Conservation (phyloP, 2,113 vertebrate species). For the Gallinago undulata region DNA sequence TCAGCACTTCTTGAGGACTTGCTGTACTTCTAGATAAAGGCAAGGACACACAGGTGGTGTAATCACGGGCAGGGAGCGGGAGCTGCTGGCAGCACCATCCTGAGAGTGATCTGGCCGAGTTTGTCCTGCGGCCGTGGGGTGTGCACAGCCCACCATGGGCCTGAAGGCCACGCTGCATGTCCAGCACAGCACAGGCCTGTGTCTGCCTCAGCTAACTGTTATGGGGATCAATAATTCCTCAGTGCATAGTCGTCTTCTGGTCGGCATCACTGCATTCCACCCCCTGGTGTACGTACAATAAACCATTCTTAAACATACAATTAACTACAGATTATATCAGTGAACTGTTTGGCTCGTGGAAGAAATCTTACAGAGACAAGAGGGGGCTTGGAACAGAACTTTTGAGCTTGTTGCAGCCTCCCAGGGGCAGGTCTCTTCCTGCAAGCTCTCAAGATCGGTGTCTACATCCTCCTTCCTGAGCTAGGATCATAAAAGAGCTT, state of each 20-base stretch:
- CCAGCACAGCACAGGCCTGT: background rate
- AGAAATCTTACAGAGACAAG: background rate
- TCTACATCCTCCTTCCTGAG: background rate
- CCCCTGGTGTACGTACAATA: background rate
- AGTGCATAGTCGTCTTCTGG: background rate
- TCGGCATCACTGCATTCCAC: background rate
- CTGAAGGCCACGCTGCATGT: rapidly evolving
- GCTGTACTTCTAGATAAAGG: background rate
- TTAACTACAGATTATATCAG: background rate
- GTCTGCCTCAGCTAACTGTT: background rate
- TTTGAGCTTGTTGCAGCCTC: background rate
- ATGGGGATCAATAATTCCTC: background rate
- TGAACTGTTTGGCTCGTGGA: background rate
- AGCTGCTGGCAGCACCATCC: background rate
- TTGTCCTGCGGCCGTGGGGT: rapidly evolving
- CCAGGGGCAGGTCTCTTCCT: background rate
- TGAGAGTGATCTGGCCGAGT: background rate
- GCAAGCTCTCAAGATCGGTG: background rate
- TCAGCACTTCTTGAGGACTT: background rate
- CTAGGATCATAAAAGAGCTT: background rate
- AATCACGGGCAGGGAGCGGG: background rate
- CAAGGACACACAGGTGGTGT: background rate
- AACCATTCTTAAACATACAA: background rate
- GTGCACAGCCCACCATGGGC: background rate
- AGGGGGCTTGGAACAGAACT: background rate